Conservation (phyloP, 2,113 vertebrate species). For the Choloepus hoffmanni region DNA sequence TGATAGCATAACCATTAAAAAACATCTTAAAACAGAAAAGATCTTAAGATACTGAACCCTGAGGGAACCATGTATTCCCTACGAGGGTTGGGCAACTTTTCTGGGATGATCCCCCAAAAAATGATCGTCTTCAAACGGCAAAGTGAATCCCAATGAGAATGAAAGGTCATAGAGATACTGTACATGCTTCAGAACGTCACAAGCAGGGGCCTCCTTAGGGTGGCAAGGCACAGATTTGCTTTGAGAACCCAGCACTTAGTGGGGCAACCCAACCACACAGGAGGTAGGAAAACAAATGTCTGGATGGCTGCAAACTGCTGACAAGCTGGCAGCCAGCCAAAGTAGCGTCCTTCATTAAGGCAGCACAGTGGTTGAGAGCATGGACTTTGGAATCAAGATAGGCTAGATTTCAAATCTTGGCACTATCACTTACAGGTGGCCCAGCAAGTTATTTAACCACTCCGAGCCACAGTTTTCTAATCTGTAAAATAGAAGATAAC, state of each 20-base stretch:
- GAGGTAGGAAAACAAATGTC: neutral
- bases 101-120: neutral
- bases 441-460: neutral
- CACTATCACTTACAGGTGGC: neutral
- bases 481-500: neutral
- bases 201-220: neutral
- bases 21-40: neutral
- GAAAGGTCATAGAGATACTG: neutral
- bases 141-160: neutral
- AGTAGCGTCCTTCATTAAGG: neutral
- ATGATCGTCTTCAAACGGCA: neutral
- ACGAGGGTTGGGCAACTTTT: neutral
- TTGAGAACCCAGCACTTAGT: constrained; percentile 24
- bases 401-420: neutral
- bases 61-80: neutral
- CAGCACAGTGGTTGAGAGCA: neutral
- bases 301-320: neutral
- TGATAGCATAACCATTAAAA: neutral
- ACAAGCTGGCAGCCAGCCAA: neutral
- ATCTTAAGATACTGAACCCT: neutral
- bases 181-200: neutral
- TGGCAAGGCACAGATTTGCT: constrained; percentile 9
- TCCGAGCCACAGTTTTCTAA: neutral
- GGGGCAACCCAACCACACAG: neutral
- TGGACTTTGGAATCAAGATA: neutral